Evolutionary conservation across 2,797 vertebrate species (phyloP), one percentile per base, ranked within the genome.

Genomic region (Rhynchotus rufescens): DNA sequence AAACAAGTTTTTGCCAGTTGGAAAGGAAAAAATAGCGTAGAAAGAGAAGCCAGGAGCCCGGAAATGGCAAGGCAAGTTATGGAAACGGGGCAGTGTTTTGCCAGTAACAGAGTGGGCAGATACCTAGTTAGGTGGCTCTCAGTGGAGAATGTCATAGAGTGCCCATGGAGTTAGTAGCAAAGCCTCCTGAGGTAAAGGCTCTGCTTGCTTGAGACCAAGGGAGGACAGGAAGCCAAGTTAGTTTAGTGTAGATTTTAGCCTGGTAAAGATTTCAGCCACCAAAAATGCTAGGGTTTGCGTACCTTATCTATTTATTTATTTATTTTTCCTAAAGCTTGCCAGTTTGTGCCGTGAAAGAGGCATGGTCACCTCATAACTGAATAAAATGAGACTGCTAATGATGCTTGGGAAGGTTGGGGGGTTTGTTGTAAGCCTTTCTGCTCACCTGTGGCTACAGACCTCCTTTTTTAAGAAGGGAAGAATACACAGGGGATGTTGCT

Each of bases 381-480:
- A 84, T 44, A 80, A 94, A 92, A 81, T 40, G 28, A 81, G 74
- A 44, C 71, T 77, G 52, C 60, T 89, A 80, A 64, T 89, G 95
- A 73, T 89, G 80, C 90, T 90, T 85, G 62, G 74, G 64, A 93
- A n/a, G n/a, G 52, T 62, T 90, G 28, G 88, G 73, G 94, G 84
- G 77, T 20, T 76, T 84, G 57, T 86, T 71, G 28, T 80, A 86
- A 90, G 84, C 85, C 93, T 71, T 94, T 89, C 72, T 84, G 0
- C 0, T 81, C 0, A 0, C 61, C 28, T 72, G 81, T 89, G 86
- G 42, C 75, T 82, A 88, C 85, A 80, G 49, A 80, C 32, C 76
- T 94, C 47, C 67, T 84, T 81, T 94, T 92, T 90, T 65, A 69
- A 83, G 88, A 73, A 66, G 49, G 51, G 12, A 74, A 87, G n/a